A percentile compares a stretch with the other conserved stretches of the same genome.
phyloP scores from a whole-genome alignment of 1,140 invertebrate species.

The Trichomalopsis sarcophagae region DNA sequence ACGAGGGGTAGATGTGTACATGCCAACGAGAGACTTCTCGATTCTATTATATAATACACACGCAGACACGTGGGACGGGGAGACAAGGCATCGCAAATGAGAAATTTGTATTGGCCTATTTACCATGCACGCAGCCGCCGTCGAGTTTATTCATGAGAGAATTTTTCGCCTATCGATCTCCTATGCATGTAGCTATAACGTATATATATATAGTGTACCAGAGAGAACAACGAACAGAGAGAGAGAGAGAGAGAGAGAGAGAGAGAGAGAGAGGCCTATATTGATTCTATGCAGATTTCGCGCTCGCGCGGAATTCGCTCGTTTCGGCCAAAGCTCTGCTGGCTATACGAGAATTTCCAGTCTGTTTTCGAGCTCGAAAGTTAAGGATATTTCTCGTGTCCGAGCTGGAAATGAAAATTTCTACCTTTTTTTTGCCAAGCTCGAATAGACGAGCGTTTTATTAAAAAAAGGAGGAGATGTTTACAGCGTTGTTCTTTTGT shows the following conservation, averaged over 20 bases:
- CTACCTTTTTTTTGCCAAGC: too few species aligned
- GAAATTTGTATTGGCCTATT: slow-evolving; percentile 1
- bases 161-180: slow-evolving; percentile 12
- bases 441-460: too few species aligned
- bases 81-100: neutral
- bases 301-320: neutral
- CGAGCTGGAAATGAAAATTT: too few species aligned
- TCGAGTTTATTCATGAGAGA: slow-evolving; percentile 22
- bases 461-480: too few species aligned
- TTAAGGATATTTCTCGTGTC: too few species aligned
- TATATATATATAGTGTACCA: neutral
- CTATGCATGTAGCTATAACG: too few species aligned
- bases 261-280: neutral
- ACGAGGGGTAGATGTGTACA: neutral
- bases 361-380: too few species aligned
- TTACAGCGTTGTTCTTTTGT: too few species aligned
- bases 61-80: neutral
- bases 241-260: neutral
- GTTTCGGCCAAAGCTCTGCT: neutral
- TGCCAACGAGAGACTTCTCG: neutral
- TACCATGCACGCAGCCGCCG: neutral
- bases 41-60: neutral
- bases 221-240: neutral
- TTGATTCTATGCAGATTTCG: slow-evolving; percentile 29
- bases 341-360: neutral